These are phyloP conservation scores for Delia radicum DNA, from an alignment of 1,140 invertebrate species.

Conservation along the genomic window DNA sequence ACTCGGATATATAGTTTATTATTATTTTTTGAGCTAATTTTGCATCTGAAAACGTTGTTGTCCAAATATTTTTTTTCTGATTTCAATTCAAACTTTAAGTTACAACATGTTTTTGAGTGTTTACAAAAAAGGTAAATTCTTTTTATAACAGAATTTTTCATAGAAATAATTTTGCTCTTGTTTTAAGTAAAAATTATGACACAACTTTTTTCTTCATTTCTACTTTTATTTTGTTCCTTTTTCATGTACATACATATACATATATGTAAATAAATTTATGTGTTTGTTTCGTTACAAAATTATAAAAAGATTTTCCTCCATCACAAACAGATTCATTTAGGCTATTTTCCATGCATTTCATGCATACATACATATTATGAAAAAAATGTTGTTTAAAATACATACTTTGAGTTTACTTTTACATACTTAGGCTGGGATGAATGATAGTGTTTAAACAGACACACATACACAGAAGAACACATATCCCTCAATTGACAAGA, in stretches of 20 bases:
- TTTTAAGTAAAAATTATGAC: conserved; percentile 24
- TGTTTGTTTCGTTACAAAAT: neutral
- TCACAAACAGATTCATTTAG: neutral
- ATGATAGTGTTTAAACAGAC: too few relatives aligned
- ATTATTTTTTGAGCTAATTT: too few relatives aligned
- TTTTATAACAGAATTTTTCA: neutral
- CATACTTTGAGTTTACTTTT: neutral
- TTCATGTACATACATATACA: neutral
- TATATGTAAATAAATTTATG: neutral
- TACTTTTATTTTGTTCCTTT: neutral
- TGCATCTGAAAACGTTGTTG: too few relatives aligned
- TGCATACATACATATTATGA: too few relatives aligned
- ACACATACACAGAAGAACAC: neutral
- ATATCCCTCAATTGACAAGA: too few relatives aligned
- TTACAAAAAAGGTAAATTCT: neutral
- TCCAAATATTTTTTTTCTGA: too few relatives aligned
- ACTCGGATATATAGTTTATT: too few relatives aligned
- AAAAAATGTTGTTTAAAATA: neutral
- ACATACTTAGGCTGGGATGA: too few relatives aligned
- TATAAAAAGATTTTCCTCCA: conserved; percentile 7
- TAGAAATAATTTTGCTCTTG: neutral
- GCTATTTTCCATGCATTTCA: neutral
- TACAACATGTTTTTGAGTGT: too few relatives aligned
- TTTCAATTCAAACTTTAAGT: too few relatives aligned
- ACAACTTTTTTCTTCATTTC: conserved; percentile 8